Conservation (phyloP, 2,888 invertebrate species). For the Pristionchus maxplancki region DNA sequence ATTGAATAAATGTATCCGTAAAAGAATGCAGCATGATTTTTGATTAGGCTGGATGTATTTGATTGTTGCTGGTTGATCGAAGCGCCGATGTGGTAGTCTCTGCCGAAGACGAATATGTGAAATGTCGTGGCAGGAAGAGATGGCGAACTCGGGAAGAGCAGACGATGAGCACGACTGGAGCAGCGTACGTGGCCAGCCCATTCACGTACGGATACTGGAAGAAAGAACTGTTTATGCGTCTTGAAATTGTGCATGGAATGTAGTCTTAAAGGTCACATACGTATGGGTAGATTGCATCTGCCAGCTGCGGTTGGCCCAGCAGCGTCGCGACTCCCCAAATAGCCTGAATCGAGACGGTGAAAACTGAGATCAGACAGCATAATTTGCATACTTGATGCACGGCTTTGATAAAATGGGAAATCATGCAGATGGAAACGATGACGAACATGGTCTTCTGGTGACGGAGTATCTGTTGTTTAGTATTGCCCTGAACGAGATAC, state of each 20-base stretch:
- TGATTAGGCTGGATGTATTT: no score
- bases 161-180: background rate
- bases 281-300: background rate
- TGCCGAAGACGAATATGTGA: no score
- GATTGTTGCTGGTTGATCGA: no score
- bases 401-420: background rate
- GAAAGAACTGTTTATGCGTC: background rate
- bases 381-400: background rate
- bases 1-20: no score
- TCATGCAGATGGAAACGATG: background rate
- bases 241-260: no score
- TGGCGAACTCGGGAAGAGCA: background rate
- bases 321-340: background rate
- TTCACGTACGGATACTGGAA: background rate
- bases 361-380: no score
- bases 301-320: background rate
- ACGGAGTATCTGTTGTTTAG: background rate
- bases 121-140: background rate
- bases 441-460: background rate
- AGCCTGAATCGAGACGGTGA: background rate
- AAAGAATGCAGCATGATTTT: no score
- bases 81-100: no score
- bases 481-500: background rate
- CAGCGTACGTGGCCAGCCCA: background rate
- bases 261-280: background rate